Base-by-base conservation (phyloP, 2,797 vertebrate genomes). In the Mormyrus hasselquistii region DNA sequence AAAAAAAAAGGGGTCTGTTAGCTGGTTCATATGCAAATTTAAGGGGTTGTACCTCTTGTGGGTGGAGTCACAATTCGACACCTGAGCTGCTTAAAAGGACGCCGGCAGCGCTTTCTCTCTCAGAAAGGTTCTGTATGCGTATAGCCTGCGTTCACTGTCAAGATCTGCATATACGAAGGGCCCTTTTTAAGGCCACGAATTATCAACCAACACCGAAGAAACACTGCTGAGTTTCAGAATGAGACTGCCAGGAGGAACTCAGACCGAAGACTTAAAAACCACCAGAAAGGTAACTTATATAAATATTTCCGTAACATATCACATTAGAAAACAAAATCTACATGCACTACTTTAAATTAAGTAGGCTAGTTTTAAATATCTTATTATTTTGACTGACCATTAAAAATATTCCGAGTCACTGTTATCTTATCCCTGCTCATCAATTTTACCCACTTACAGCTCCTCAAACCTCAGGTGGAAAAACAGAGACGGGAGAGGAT, bases 391-490 rank as follows among this genome's bases (percentile, higher is more conserved):
- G 76, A 22, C 38, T 82, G 29, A 44, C 38, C 2, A n/a, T 79
- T 82, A 82, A 82, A 47, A 82, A 82, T 47, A 44, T n/a, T 41
- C n/a, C 3, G 2, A 22, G 7, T n/a, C 38, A 47, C 76, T 82
- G 76, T 52, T 50, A 25, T n/a, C 19, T 49, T 4, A 22, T 25
- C 16, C 79, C 19, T 47, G 22, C 22, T 50, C 44, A 82, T 82
- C 34, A 47, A 47, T 47, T 82, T 6, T 83, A 47, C 44, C 19
- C 25, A 14, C 38, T 50, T 73, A 16, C 91, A 97, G 97, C 89
- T 97, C 82, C 90, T 97, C 22, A 98, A 98, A 90, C 97, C 97
- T 88, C 95, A 97, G 86, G 94, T 97, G 90, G 97, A 98, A 93
- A 97, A 96, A 90, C 95, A 96, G 47, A 94, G 97, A 2, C 93